Conservation (phyloP, 2,888 invertebrate genomes). For the Apantesis nais region DNA sequence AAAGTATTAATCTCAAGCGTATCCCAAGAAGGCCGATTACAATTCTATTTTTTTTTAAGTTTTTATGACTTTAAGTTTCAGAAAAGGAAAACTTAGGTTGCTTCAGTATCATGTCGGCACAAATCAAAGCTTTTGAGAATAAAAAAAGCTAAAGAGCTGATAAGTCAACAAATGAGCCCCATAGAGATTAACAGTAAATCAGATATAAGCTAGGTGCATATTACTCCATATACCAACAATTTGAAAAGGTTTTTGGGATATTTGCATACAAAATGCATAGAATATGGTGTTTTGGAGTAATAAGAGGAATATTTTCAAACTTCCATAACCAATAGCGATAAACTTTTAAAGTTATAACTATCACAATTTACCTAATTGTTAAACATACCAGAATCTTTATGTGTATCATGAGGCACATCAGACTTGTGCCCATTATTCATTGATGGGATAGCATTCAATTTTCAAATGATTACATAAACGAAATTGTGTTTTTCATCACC, state of each 20-base stretch:
- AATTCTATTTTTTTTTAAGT: too few species aligned
- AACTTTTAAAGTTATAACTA: not conserved
- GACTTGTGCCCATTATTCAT: not conserved
- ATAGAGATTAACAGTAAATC: not conserved
- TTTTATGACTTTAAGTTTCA: not conserved
- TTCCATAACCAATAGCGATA: not conserved
- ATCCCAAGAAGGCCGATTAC: not conserved
- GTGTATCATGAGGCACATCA: slow-evolving; percentile 1
- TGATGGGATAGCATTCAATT: not conserved
- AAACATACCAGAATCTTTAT: not conserved
- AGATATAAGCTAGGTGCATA: not conserved
- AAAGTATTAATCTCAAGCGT: not conserved
- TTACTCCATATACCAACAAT: not conserved
- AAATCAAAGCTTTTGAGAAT: not conserved
- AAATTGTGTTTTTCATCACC: slow-evolving; percentile 11
- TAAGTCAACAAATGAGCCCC: not conserved
- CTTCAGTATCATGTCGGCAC: not conserved
- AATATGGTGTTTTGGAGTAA: too few species aligned
- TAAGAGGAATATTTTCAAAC: too few species aligned
- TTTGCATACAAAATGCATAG: not conserved
- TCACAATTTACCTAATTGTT: not conserved
- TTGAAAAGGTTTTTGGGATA: not conserved
- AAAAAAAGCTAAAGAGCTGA: not conserved
- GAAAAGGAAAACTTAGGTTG: not conserved
- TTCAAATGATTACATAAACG: not conserved